Base-by-base conservation (phyloP, 1,140 invertebrate genomes). In the Manduca sexta region DNA sequence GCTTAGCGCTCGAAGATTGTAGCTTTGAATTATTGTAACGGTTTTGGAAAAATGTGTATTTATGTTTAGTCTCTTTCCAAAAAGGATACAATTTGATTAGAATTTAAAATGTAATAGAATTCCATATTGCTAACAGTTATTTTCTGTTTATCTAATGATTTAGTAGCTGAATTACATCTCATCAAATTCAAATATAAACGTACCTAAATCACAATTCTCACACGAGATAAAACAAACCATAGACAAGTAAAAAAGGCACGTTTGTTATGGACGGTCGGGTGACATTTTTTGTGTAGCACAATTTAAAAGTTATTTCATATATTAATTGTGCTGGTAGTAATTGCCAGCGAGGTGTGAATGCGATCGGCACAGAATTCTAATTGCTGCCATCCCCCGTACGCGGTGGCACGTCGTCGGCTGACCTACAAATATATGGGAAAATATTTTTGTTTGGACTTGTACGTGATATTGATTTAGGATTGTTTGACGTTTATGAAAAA, bases 351-450 rank as follows among this genome's bases (percentile, higher is more conserved):
- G 63, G 74, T 75, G 68, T 71, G 64, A 63, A 64, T 56, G 61
- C 52, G 63, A 75, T 76, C 64, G 74, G 70, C 70, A 67, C 54
- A 74, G 76, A 76, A 82, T 82, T 73, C 69, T 80, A 82, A 82
- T 82, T 72, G 72, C 66, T 68, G 68, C 49, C 66, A 76, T 74
- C 66, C 69, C 68, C 74, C 64, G 58, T 70, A 74, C 75, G 70
- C 71, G 71, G 56, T 50, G 73, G 73, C 64, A 77, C 76, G 55
- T 53, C 47, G 72, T 60, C 63, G 68, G 54, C 33, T 79, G 75
- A 79, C 72, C 78, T 74, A 75, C 79, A 74, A 76, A 69, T 69
- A 66, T 75, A 75, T 81, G 74, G 69, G 77, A 79, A 79, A 69
- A 45, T 45, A 45, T 44, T 50, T 50, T 49, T 43, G 33, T 5